A percentile compares a stretch with the other conserved stretches of the same genome.
Evolutionary conservation across 2,888 invertebrate species (phyloP).

Genomic region (Phytoseiulus persimilis): DNA sequence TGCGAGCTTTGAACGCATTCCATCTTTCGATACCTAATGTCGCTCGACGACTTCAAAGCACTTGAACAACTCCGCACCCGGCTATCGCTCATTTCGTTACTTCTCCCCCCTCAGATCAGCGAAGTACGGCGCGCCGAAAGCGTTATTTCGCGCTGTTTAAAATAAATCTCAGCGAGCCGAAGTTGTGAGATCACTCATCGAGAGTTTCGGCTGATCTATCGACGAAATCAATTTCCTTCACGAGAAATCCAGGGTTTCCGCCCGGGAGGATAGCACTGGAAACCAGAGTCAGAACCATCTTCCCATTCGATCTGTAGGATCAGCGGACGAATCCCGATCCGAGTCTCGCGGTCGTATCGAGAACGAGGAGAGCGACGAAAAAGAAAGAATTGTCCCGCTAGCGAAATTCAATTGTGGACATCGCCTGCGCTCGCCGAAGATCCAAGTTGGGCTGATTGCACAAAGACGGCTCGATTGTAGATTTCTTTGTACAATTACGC

Average conservation of each 20-base stretch:
- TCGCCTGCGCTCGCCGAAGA: not conserved
- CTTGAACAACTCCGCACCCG: not conserved
- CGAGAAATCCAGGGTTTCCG: not conserved
- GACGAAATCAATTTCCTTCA: not conserved
- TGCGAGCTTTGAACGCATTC: not conserved
- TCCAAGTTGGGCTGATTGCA: not conserved
- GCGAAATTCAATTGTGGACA: not conserved
- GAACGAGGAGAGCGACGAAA: not conserved
- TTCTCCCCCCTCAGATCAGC: not conserved
- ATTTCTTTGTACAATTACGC: not conserved
- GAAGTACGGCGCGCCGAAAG: not conserved
- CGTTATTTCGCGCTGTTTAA: not conserved
- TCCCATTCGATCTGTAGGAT: too few relatives aligned
- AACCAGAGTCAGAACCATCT: too few relatives aligned
- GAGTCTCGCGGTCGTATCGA: not conserved
- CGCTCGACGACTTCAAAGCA: not conserved
- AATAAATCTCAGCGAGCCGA: not conserved
- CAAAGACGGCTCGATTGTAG: not conserved
- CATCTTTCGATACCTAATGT: not conserved
- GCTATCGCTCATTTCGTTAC: not conserved
- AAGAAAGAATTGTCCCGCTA: not conserved
- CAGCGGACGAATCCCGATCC: too few relatives aligned
- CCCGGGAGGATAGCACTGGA: too few relatives aligned
- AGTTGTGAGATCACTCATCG: not conserved
- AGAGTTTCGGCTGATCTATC: not conserved